Evolutionary conservation across 2,888 invertebrate species (phyloP).

Genomic region (Lasioglossum villosulum): DNA sequence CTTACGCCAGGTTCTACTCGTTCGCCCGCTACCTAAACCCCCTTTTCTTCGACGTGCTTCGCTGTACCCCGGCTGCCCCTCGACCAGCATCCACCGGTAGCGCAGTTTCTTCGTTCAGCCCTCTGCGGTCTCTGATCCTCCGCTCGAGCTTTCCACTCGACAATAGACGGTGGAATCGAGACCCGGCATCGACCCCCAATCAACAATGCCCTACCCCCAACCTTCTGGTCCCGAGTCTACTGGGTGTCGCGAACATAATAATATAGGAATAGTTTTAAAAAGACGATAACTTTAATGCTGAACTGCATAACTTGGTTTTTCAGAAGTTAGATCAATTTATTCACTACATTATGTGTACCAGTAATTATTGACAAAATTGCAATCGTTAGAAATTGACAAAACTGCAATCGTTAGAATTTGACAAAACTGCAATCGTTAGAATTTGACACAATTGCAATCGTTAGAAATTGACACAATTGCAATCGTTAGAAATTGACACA

Average conservation of each 20-base stretch:
- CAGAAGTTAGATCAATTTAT: too few relatives aligned
- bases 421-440: too few relatives aligned
- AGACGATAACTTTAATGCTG: too few relatives aligned
- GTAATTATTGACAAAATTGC: too few relatives aligned
- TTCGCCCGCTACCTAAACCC: slow-evolving; percentile 26
- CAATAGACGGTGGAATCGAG: slow-evolving; percentile 68
- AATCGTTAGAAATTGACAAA: too few relatives aligned
- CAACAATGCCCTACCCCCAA: slow-evolving; percentile 70
- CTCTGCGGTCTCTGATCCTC: slow-evolving; percentile 42
- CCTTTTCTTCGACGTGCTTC: slow-evolving; percentile 36
- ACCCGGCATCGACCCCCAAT: slow-evolving; percentile 72
- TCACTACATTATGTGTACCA: too few relatives aligned
- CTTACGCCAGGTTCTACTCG: slow-evolving; percentile 32
- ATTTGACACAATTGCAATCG: too few relatives aligned
- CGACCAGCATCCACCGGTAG: neutral
- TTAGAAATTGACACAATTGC: too few relatives aligned
- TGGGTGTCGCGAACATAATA: slow-evolving; percentile 37
- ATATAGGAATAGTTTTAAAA: too few relatives aligned
- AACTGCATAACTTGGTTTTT: too few relatives aligned
- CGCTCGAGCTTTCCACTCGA: slow-evolving; percentile 65
- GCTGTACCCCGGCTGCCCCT: slow-evolving; percentile 7
- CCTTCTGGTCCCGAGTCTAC: slow-evolving; percentile 46
- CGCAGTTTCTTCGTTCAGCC: slow-evolving; percentile 22
- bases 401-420: too few relatives aligned
- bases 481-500: too few relatives aligned